Evolutionary conservation across 2,113 vertebrate species (phyloP), one percentile per base, ranked within the genome.

Genomic region (Eidolon helvum): DNA sequence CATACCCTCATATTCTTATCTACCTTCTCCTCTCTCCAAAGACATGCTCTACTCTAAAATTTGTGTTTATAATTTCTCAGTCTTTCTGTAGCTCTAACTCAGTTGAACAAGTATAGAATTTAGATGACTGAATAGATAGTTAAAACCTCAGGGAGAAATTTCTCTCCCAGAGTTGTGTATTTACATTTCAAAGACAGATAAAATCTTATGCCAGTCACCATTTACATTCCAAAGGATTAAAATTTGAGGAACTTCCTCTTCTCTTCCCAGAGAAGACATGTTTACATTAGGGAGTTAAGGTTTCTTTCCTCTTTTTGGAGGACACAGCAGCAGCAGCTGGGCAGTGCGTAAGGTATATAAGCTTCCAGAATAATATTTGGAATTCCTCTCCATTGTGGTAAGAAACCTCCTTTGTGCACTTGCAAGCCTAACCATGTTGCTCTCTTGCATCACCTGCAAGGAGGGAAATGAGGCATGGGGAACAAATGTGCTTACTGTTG

Each of bases 181-280:
- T 92, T 77, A 85, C 18, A 71, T 77, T 94, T 95, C 24, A 82
- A 95, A 74, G 66, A 45, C 33, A 50, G n/a, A 71, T 12, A 80
- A 93, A 91, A 77, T 71, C 24, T 53, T 15, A 53, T 88, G 8
- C 3, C n/a, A n/a, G 26, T 30, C 40, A 94, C 33, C 19, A 83
- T 72, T 92, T 95, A 86, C 11, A 90, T 75, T 84, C 30, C 48
- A 72, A 93, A 86, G 59, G 24, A 19, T 89, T 82, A 35, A 77
- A 87, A 86, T 50, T 61, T 57, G 48, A 63, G 78, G 89, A 69
- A 40, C 24, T 45, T 66, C 19, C 66, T 61, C 40, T 40, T 72
- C 28, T 61, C 57, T 90, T 61, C 18, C 24, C 5, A 63, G 74
- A 86, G 55, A 92, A 92, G n/a, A 50, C 53, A 71, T 91, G 43